phyloP scores from a whole-genome alignment of 2,113 vertebrate species.

The Larimichthys polyactis region DNA sequence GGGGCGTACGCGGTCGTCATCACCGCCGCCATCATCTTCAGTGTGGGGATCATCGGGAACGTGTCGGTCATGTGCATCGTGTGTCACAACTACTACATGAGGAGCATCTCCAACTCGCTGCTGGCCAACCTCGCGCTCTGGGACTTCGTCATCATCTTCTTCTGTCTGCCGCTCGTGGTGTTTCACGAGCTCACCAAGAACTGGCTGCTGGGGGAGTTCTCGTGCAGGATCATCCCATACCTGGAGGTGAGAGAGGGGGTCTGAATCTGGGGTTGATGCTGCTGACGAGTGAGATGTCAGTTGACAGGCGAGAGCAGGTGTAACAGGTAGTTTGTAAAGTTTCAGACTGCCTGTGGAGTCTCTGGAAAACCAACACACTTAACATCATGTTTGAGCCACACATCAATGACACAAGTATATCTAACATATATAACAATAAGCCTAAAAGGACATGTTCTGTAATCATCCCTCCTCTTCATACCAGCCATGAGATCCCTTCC shows the following conservation, averaged over 20 bases:
- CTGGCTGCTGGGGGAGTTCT: constrained; percentile 95
- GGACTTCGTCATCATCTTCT: constrained; percentile 96
- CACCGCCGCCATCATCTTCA: constrained; percentile 89
- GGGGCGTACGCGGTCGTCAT: constrained; percentile 91
- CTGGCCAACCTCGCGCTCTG: constrained; percentile 97
- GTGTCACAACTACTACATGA: constrained; percentile 98
- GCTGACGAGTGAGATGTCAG: neutral
- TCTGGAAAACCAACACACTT: no score
- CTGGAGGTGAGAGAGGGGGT: constrained; percentile 90
- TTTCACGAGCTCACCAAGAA: constrained; percentile 95
- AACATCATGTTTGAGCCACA: no score
- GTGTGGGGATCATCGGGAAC: constrained; percentile 93
- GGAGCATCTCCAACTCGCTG: constrained; percentile 97
- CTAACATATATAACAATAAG: no score
- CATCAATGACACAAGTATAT: no score
- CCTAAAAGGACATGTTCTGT: no score
- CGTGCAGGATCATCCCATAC: constrained; percentile 97
- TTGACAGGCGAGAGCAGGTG: neutral
- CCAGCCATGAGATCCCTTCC: no score
- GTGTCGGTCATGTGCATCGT: constrained; percentile 98
- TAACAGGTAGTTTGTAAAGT: neutral
- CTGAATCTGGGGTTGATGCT: neutral
- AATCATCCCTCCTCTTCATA: no score
- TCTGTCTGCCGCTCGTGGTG: constrained; percentile 95
- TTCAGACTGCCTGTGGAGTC: no score